phyloP scores from a whole-genome alignment of 2,113 vertebrate species.

The Lamprologus sp. region DNA sequence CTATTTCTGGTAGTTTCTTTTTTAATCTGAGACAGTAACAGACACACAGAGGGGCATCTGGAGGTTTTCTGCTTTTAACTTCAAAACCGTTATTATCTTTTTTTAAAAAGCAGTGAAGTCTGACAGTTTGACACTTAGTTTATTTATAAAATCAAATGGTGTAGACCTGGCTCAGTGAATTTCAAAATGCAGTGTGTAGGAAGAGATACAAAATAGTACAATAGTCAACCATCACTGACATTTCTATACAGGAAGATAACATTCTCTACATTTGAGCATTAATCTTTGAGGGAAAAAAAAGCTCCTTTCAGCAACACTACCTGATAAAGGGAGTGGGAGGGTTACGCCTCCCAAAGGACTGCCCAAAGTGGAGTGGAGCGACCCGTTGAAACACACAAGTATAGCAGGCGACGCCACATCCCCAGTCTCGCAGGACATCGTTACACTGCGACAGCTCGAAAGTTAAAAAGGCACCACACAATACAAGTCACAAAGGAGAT shows the following conservation, averaged over 20 bases:
- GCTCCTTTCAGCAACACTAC: slow-evolving; percentile 57
- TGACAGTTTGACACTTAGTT: slow-evolving; percentile 54
- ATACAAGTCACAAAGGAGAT: slow-evolving; percentile 73
- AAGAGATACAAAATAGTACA: slow-evolving; percentile 73
- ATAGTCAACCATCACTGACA: slow-evolving; percentile 67
- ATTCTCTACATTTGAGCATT: slow-evolving; percentile 60
- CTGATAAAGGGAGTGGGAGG: slow-evolving; percentile 55
- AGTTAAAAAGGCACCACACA: slow-evolving; percentile 88
- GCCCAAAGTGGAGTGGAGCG: slow-evolving; percentile 34
- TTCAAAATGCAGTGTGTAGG: slow-evolving; percentile 68
- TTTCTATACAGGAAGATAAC: slow-evolving; percentile 65
- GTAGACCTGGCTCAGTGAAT: slow-evolving; percentile 66
- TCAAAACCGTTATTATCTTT: background rate
- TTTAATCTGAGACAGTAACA: background rate
- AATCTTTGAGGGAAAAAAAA: slow-evolving; percentile 25
- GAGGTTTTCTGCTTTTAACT: background rate
- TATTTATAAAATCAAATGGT: slow-evolving; percentile 74
- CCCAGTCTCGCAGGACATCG: slow-evolving; percentile 28
- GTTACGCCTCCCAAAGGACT: slow-evolving; percentile 29
- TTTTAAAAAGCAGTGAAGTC: background rate
- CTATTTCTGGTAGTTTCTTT: slow-evolving; percentile 18
- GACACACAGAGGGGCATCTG: background rate
- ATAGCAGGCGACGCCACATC: slow-evolving; percentile 42
- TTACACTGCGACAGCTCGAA: slow-evolving; percentile 36
- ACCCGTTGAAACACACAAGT: slow-evolving; percentile 36